phyloP scores from a whole-genome alignment of 2,797 vertebrate genomes.

The Microctenopoma stevenorrisi region DNA sequence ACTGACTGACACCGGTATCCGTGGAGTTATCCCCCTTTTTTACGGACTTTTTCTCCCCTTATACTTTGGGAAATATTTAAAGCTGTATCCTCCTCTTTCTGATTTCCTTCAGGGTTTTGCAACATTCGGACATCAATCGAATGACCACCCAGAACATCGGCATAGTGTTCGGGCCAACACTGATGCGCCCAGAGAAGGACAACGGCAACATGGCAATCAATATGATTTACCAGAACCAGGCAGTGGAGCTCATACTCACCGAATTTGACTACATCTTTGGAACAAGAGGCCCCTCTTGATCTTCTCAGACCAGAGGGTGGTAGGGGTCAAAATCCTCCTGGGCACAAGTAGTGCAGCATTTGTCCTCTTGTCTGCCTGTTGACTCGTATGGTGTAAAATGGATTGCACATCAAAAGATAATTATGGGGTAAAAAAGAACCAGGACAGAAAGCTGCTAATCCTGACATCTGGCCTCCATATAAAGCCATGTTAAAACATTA shows the following conservation, averaged over 20 bases:
- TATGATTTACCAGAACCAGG: slow-evolving; percentile 91
- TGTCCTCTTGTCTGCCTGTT: slow-evolving; percentile 54
- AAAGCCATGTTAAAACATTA: slow-evolving; percentile 75
- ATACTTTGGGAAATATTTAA: background rate
- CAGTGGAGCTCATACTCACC: slow-evolving; percentile 90
- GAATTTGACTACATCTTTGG: slow-evolving; percentile 82
- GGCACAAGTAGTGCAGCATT: slow-evolving; percentile 61
- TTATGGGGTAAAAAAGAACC: slow-evolving; percentile 67
- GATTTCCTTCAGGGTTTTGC: slow-evolving; percentile 84
- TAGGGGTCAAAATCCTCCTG: slow-evolving; percentile 15
- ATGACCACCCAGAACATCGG: slow-evolving; percentile 95
- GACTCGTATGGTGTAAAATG: slow-evolving; percentile 70
- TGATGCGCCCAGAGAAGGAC: slow-evolving; percentile 90
- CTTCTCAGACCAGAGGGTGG: slow-evolving; percentile 28
- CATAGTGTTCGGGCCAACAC: slow-evolving; percentile 93
- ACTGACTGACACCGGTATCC: too few relatives aligned
- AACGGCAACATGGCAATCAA: slow-evolving; percentile 88
- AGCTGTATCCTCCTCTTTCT: background rate
- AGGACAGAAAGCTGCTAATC: slow-evolving; percentile 76
- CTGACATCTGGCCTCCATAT: slow-evolving; percentile 74
- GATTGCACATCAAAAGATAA: slow-evolving; percentile 77
- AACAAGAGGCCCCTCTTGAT: slow-evolving; percentile 62
- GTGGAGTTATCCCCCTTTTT: background rate
- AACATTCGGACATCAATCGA: slow-evolving; percentile 84
- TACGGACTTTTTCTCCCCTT: background rate